phyloP scores from a whole-genome alignment of 2,113 vertebrate species.

The Desmodus rotundus region DNA sequence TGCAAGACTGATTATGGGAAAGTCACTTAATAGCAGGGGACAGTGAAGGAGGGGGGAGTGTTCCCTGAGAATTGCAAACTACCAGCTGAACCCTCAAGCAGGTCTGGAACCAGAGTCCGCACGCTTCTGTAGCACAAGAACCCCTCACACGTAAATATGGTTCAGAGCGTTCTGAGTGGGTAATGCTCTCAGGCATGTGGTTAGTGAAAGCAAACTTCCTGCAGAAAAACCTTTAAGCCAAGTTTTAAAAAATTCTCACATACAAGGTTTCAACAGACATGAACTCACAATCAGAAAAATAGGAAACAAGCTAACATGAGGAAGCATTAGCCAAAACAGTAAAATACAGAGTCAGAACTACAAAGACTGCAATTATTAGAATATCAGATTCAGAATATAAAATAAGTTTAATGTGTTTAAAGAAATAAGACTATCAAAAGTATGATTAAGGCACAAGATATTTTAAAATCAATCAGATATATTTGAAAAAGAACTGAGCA shows the following conservation, averaged over 20 bases:
- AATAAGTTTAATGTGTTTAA: not conserved
- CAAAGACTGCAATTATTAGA: not conserved
- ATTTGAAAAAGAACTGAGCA: not conserved
- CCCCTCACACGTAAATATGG: not conserved
- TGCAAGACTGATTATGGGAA: not conserved
- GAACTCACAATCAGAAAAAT: not conserved
- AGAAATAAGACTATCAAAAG: not conserved
- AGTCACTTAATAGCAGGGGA: not conserved
- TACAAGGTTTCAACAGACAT: not conserved
- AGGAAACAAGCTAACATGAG: not conserved
- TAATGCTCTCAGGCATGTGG: not conserved
- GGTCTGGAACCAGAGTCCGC: not conserved
- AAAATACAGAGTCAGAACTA: not conserved
- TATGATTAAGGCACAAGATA: not conserved
- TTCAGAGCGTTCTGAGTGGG: not conserved
- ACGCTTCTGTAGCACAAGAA: not conserved
- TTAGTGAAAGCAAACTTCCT: not conserved
- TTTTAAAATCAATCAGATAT: not conserved
- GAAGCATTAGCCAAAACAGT: not conserved
- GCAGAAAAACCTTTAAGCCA: not conserved
- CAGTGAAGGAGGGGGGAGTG: not conserved
- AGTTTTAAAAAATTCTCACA: not conserved
- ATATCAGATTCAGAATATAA: not conserved
- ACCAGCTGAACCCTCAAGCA: not conserved
- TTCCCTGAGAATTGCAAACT: not conserved